Percentiles rank a stretch among this genome's conserved stretches.
These are phyloP conservation scores for Mormyrops boulengeri DNA, from an alignment of 2,797 vertebrate species.

Conservation along the genomic window DNA sequence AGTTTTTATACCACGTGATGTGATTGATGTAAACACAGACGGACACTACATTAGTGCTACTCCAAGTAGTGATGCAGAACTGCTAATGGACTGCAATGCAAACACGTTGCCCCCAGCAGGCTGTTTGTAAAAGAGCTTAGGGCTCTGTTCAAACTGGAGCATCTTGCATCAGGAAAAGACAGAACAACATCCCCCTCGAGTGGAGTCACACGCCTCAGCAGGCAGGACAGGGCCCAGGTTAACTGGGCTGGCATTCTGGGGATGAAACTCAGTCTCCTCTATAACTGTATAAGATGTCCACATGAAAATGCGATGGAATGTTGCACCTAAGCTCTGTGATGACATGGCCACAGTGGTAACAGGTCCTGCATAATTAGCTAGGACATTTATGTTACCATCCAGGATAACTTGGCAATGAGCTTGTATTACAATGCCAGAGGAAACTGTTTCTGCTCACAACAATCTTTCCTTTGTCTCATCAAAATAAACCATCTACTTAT, in stretches of 20 bases:
- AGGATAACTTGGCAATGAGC: not conserved
- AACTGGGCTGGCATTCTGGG: not conserved
- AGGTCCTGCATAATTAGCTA: not conserved
- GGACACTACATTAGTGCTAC: not conserved
- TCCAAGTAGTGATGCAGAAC: not conserved
- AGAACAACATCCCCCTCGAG: constrained; percentile 3
- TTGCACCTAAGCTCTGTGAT: not conserved
- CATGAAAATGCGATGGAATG: not conserved
- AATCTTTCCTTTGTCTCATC: not conserved
- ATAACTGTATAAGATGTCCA: not conserved
- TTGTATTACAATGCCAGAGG: not conserved
- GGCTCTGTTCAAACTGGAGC: not conserved
- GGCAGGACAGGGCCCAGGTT: not conserved
- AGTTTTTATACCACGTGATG: not conserved
- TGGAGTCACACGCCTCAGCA: not conserved
- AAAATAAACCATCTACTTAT: not conserved
- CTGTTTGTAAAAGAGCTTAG: constrained; percentile 51
- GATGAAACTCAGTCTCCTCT: not conserved
- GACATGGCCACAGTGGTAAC: not conserved
- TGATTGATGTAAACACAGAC: not conserved
- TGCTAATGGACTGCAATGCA: constrained; percentile 3
- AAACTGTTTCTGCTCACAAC: not conserved
- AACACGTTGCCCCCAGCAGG: not conserved
- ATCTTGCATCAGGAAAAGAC: not conserved
- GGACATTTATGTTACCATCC: not conserved